phyloP scores from a whole-genome alignment of 2,113 vertebrate genomes.

The Mugil cephalus region DNA sequence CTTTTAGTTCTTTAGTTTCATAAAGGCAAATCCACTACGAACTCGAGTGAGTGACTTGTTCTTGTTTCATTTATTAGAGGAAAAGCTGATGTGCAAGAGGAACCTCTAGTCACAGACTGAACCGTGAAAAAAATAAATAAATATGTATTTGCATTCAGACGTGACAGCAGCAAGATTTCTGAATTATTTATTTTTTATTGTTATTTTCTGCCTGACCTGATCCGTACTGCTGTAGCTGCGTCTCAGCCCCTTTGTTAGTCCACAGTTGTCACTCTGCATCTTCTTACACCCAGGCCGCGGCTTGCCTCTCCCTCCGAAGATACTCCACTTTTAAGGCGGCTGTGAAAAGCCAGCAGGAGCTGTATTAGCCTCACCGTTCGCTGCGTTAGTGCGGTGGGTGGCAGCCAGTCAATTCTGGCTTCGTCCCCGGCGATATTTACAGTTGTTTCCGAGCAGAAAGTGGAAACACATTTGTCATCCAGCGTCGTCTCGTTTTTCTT shows the following conservation, averaged over 20 bases:
- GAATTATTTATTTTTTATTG: slow-evolving; percentile 40
- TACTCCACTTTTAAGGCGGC: slow-evolving; percentile 6
- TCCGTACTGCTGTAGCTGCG: slow-evolving; percentile 1
- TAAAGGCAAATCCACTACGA: slow-evolving; percentile 2
- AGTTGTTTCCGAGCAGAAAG: slow-evolving; percentile 29
- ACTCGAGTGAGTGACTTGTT: background rate
- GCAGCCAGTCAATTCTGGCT: slow-evolving; percentile 25
- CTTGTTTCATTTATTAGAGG: slow-evolving; percentile 9
- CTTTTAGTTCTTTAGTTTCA: slow-evolving; percentile 11
- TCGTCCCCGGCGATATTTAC: slow-evolving; percentile 33
- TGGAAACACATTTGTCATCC: slow-evolving; percentile 44
- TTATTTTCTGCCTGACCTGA: slow-evolving; percentile 43
- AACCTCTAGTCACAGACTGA: slow-evolving; percentile 14
- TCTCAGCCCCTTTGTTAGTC: slow-evolving; percentile 33
- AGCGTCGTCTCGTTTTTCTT: slow-evolving; percentile 37
- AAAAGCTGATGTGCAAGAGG: slow-evolving; percentile 7
- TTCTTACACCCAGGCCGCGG: slow-evolving; percentile 4
- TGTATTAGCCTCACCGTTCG: background rate
- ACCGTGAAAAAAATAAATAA: background rate
- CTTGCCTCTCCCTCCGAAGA: background rate
- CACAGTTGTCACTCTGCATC: slow-evolving; percentile 25
- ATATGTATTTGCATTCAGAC: slow-evolving; percentile 12
- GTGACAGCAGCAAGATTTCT: slow-evolving; percentile 9
- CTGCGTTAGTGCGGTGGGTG: background rate
- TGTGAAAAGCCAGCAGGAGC: slow-evolving; percentile 15